Evolutionary conservation across 2,888 invertebrate species (phyloP).

Genomic region (Hypomecis atomaria): DNA sequence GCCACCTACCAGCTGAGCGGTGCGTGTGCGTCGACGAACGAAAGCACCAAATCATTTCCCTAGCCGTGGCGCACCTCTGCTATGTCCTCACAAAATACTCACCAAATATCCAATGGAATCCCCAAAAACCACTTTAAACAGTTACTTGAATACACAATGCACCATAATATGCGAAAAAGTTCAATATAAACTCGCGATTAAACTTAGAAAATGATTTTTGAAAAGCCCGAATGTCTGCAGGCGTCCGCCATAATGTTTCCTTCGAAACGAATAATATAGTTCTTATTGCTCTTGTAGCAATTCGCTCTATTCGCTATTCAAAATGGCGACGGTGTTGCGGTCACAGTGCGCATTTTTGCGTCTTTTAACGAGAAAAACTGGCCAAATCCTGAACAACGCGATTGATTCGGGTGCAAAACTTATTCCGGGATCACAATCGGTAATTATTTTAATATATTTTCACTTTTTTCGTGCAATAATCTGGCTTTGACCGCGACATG

Average conservation of each 20-base stretch:
- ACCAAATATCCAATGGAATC: slow-evolving; percentile 78
- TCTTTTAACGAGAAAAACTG: slow-evolving; percentile 78
- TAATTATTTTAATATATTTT: slow-evolving; percentile 80
- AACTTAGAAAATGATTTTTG: slow-evolving; percentile 85
- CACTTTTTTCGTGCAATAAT: slow-evolving; percentile 71
- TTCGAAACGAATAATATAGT: slow-evolving; percentile 85
- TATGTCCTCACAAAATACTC: slow-evolving; percentile 83
- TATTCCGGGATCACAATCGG: slow-evolving; percentile 74
- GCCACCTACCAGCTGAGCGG: slow-evolving; percentile 84
- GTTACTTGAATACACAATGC: slow-evolving; percentile 79
- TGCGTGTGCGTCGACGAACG: slow-evolving; percentile 84
- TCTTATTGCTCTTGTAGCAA: slow-evolving; percentile 85
- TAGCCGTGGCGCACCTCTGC: slow-evolving; percentile 84
- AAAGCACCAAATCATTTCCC: slow-evolving; percentile 86
- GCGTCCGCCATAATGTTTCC: slow-evolving; percentile 86
- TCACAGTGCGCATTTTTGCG: slow-evolving; percentile 81
- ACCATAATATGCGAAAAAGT: slow-evolving; percentile 84
- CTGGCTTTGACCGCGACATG: slow-evolving; percentile 80
- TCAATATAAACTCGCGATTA: slow-evolving; percentile 83
- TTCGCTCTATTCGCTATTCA: slow-evolving; percentile 86
- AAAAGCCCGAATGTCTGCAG: slow-evolving; percentile 84
- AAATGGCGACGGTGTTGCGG: slow-evolving; percentile 85
- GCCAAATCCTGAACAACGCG: slow-evolving; percentile 78
- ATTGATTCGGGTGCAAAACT: slow-evolving; percentile 75
- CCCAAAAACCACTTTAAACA: slow-evolving; percentile 82